Evolutionary conservation across 1,140 invertebrate genomes (phyloP), one percentile per base, ranked within the genome.

Genomic region (Micrasema minimum): DNA sequence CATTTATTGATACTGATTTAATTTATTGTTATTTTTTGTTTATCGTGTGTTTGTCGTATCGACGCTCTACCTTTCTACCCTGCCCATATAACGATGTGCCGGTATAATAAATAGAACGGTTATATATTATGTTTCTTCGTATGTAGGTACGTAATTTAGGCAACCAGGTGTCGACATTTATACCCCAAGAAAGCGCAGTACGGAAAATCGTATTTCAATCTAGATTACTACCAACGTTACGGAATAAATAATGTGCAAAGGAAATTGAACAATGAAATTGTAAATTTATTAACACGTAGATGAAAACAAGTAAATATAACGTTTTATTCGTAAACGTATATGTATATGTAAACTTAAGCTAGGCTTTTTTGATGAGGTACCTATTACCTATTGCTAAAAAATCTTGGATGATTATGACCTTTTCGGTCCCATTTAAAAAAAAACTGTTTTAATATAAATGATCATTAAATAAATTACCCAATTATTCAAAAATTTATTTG

Each of bases 161-260:
- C 26, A 10, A 41, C 22, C 45, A 66, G 64, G 64, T 66, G 64
- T 37, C 51, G 64, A 66, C 64, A 66, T 50, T 51, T 50, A 50
- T 66, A 18, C 31, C 31, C 31, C 14, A 38, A 51, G 46, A 66
- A 66, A 66, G 26, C 45, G 64, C 64, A 50, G 12, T 37, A 38
- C 14, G 61, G 45, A 65, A 43, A 14, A 35, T 18, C 26, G 20
- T 51, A 66, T 38, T 51, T 66, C 64, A 66, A 66, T 66, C 5
- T 20, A 66, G 64, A 65, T 66, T 51, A 66, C 48, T n/a, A 12
- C 38, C 23, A 41, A 12, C 16, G 4, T 6, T 9, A 20, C 37
- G 12, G 14, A 22, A 26, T 20, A 53, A 22, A 22, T 16, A 53
- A 22, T 22, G 23, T 12, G 11, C 11, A 16, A 18, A 12, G 12